A percentile compares a stretch with the other conserved stretches of the same genome.
Conservation (phyloP, 2,797 vertebrate genomes). For the Carduelis carduelis region DNA sequence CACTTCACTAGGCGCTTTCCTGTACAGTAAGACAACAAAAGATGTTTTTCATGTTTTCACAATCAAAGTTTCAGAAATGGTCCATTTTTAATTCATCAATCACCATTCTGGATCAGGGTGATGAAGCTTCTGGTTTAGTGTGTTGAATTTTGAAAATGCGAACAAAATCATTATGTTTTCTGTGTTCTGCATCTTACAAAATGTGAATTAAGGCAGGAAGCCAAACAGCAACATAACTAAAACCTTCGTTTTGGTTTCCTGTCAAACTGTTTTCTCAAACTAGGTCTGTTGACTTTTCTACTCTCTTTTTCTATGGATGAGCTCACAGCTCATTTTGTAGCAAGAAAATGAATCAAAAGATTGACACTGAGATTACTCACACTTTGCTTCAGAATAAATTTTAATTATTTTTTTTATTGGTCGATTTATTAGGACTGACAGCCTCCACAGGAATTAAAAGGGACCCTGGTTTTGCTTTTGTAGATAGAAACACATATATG, state of each 20-base stretch:
- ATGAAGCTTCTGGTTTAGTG: not conserved
- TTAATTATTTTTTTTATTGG: not conserved
- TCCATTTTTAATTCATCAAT: not conserved
- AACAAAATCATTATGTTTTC: not conserved
- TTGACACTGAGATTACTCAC: not conserved
- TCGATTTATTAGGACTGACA: not conserved
- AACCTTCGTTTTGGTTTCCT: conserved; percentile 40
- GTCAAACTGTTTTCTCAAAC: conserved; percentile 17
- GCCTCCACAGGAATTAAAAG: not conserved
- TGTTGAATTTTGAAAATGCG: not conserved
- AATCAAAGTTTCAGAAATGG: not conserved
- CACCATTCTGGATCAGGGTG: not conserved
- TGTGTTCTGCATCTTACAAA: not conserved
- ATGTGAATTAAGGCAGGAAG: conserved; percentile 20
- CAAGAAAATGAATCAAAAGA: not conserved
- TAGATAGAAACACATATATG: not conserved
- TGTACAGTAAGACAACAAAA: not conserved
- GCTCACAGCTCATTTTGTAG: not conserved
- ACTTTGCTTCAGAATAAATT: not conserved
- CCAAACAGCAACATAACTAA: not conserved
- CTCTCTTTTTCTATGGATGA: not conserved
- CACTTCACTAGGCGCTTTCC: fast-evolving
- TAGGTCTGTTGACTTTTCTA: conserved; percentile 12
- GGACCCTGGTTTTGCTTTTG: not conserved
- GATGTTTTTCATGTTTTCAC: not conserved